A percentile compares a stretch with the other conserved stretches of the same genome.
Conservation (phyloP, 2,113 vertebrate species). For the Euleptes europaea region DNA sequence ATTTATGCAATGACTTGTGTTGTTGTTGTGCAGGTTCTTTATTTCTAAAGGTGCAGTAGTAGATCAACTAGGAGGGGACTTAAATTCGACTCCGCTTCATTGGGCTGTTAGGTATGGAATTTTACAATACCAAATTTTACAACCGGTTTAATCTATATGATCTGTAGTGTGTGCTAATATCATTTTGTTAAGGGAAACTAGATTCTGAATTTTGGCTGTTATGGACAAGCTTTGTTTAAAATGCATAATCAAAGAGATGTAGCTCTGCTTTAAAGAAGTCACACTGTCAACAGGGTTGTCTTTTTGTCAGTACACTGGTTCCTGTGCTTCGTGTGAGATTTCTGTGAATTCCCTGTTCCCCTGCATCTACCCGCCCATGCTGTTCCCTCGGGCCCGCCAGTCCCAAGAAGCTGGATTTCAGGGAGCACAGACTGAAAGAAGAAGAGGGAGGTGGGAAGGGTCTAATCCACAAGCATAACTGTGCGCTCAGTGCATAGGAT, state of each 20-base stretch:
- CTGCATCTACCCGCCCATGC: no score
- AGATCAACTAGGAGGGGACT: conserved; percentile 94
- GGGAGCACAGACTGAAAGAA: no score
- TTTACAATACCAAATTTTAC: neutral
- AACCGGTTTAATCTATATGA: accelerated
- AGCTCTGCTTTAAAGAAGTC: neutral
- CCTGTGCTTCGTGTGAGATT: no score
- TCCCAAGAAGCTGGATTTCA: no score
- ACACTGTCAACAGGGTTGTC: neutral
- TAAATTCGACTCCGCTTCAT: conserved; percentile 96
- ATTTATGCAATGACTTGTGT: neutral
- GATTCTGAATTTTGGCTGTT: neutral
- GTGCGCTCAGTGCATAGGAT: no score
- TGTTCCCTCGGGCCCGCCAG: no score
- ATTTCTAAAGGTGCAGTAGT: conserved; percentile 93
- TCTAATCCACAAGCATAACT: no score
- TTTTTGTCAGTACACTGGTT: neutral
- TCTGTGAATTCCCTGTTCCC: no score
- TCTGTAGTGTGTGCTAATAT: neutral
- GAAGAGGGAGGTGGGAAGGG: no score
- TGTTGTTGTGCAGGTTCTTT: conserved; percentile 81
- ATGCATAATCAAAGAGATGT: neutral
- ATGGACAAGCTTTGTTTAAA: neutral
- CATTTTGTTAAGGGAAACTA: neutral
- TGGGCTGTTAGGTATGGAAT: conserved; percentile 91